Base-by-base conservation (phyloP, 64 coral and sea anemone genomes). In the Anthopleura sola region DNA sequence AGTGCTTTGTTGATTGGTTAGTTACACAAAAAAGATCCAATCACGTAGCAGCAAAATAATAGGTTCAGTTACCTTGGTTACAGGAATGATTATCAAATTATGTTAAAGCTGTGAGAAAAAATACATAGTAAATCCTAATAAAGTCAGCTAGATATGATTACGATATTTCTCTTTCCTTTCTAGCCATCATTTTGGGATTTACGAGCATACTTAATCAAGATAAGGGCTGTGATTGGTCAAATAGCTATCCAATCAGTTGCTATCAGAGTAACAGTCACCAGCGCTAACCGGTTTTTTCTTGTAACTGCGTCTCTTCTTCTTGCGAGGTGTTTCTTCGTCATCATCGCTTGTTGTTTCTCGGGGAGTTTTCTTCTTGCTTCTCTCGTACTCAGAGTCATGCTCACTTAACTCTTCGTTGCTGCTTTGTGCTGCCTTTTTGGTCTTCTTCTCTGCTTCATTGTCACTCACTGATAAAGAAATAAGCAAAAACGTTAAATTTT, bases 231-330 rank as follows among this genome's bases (percentile, higher is more conserved):
- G 66, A 71, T 71, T 71, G 66, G 66, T 71, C 29, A 34, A n/a
- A 71, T 3, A 13, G 29, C 31, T 24, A 44, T 79, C 38, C 39
- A 79, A 79, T 87, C 44, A 98, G 75, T 99, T 86, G 86, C 93
- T 99, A 68, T 91, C 90, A 53, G 89, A 94, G 19, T 94, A 90
- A 48, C 94, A 99, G 40, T 99, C 92, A 2, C 77, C 92, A 23
- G 97, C 97, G 83, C 93, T 95, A 28, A 99, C 90, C 16, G 97
- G 93, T 48, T 99, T 99, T 81, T 95, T 99, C 81, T 99, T 99
- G 75, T 99, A 99, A 29, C 93, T 92, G 33, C 97, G 84, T 49
- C 84, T 89, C 75, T 94, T 99, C n/a, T 99, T 94, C 88, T 90
- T 94, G 5, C 64, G 62, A 66, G 54, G 50, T 37, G 83, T 91